Conservation (phyloP, 1,140 invertebrate species). For the Magallana angulata region DNA sequence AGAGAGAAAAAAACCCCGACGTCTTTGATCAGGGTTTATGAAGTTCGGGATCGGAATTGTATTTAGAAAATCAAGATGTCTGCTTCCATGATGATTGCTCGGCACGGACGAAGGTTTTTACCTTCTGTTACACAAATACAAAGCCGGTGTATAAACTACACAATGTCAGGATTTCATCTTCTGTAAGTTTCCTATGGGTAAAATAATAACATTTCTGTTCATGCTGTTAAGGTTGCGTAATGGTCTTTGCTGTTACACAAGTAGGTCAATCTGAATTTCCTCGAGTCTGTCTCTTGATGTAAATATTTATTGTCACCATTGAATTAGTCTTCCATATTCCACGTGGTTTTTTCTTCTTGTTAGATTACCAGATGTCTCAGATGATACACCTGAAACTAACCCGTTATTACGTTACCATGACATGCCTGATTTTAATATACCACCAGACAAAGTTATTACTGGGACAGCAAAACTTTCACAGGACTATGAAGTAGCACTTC, state of each 20-base stretch:
- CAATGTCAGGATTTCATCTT: constrained; percentile 24
- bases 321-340: neutral
- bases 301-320: no score
- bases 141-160: constrained; percentile 9
- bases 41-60: neutral
- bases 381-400: constrained; percentile 16
- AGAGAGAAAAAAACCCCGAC: no score
- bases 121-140: neutral
- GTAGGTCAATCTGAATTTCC: constrained; percentile 18
- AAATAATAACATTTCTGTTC: neutral
- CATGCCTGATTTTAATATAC: constrained; percentile 15
- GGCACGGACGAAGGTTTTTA: constrained; percentile 4
- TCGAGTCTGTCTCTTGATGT: neutral
- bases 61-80: neutral
- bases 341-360: neutral
- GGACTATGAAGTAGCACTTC: constrained; percentile 3
- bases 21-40: neutral
- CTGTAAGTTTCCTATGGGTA: neutral
- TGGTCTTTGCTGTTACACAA: neutral
- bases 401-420: constrained; percentile 1
- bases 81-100: constrained; percentile 16
- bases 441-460: constrained; percentile 27
- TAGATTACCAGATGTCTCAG: constrained; percentile 9
- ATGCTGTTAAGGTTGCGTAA: neutral
- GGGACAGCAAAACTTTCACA: constrained; percentile 1